Evolutionary conservation across 2,113 vertebrate species (phyloP).

Genomic region (Vicugna pacos): DNA sequence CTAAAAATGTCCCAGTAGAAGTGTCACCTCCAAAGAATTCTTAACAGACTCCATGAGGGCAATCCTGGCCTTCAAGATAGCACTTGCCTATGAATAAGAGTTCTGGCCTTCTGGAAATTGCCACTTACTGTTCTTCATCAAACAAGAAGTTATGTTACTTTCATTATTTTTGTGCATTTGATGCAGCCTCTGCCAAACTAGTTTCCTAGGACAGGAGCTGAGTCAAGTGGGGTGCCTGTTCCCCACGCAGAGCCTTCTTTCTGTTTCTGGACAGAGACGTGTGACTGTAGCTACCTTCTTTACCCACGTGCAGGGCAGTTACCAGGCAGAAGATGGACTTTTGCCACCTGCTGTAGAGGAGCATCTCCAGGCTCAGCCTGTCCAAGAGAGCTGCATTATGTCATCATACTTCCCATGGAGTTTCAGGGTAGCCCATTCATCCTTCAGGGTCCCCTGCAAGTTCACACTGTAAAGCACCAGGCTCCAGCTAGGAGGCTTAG

Average conservation of each 20-base stretch:
- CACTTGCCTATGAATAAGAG: not conserved
- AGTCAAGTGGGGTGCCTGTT: not conserved
- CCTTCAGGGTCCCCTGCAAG: slow-evolving; percentile 96
- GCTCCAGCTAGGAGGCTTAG: slow-evolving; percentile 89
- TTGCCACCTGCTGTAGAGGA: slow-evolving; percentile 90
- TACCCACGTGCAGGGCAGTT: slow-evolving; percentile 87
- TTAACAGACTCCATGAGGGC: not conserved
- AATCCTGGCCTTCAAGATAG: not conserved
- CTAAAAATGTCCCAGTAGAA: not conserved
- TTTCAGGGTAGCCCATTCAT: slow-evolving; percentile 92
- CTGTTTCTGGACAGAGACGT: slow-evolving; percentile 84
- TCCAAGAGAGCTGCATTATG: slow-evolving; percentile 93
- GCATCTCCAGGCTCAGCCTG: slow-evolving; percentile 90
- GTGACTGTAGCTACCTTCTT: slow-evolving; percentile 90
- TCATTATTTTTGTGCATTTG: slow-evolving; percentile 90
- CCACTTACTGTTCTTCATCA: not conserved
- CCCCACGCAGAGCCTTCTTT: not conserved
- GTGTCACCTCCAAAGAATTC: not conserved
- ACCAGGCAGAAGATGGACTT: slow-evolving; percentile 93
- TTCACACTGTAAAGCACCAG: slow-evolving; percentile 95
- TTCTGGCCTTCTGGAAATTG: slow-evolving; percentile 35
- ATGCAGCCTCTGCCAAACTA: slow-evolving; percentile 93
- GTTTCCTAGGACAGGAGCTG: slow-evolving; percentile 84
- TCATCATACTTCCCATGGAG: slow-evolving; percentile 95
- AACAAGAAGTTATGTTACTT: slow-evolving; percentile 65